A percentile compares a stretch with the other conserved stretches of the same genome.
These are phyloP conservation scores for Masnerella sp. DNA, from an alignment of 2,888 invertebrate genomes.

Conservation along the genomic window DNA sequence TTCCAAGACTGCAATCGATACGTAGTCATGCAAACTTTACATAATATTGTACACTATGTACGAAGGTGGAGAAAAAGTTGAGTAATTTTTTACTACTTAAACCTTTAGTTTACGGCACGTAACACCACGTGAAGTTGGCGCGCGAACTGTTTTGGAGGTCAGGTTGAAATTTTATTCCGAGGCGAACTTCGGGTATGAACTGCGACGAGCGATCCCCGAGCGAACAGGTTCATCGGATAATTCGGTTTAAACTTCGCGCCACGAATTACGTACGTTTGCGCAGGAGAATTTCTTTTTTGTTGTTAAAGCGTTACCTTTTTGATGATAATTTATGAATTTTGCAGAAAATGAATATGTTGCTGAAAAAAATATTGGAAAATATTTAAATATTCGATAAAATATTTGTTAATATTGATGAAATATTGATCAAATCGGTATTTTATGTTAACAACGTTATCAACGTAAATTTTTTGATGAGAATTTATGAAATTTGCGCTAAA, in stretches of 20 bases:
- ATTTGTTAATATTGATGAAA: too few species aligned
- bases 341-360: too few species aligned
- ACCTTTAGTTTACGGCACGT: constrained; percentile 11
- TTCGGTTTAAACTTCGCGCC: constrained; percentile 11
- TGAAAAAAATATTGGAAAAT: too few species aligned
- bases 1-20: constrained; percentile 22
- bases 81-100: constrained; percentile 4
- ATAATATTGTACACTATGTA: constrained; percentile 4
- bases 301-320: too few species aligned
- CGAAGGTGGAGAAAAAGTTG: constrained; percentile 1
- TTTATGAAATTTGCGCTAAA: too few species aligned
- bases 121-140: constrained; percentile 6
- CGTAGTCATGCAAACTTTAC: constrained; percentile 3
- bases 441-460: too few species aligned
- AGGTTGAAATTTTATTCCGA: constrained; percentile 26
- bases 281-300: too few species aligned
- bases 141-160: constrained; percentile 20
- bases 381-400: too few species aligned
- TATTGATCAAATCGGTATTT: too few species aligned
- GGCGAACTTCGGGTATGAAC: constrained; percentile 13
- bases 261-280: constrained; percentile 1
- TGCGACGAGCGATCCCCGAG: constrained; percentile 1
- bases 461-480: too few species aligned
- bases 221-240: neutral
- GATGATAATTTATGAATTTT: too few species aligned